These are phyloP conservation scores for Cephus sareptanus DNA, from an alignment of 2,888 invertebrate species.

Conservation along the genomic window DNA sequence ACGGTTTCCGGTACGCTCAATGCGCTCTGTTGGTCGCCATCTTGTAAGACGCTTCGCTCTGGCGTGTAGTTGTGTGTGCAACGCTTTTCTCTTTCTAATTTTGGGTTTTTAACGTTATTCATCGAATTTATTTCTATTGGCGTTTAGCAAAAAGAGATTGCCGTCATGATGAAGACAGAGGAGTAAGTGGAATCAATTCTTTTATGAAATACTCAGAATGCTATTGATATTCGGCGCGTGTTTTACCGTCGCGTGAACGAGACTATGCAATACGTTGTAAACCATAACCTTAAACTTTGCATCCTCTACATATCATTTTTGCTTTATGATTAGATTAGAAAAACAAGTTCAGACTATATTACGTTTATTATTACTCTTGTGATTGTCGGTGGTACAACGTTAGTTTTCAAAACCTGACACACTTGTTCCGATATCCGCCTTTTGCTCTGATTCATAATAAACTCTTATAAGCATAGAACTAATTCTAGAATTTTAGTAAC, in stretches of 20 bases:
- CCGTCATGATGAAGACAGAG: constrained; percentile 42
- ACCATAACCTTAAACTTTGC: neutral
- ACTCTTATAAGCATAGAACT: neutral
- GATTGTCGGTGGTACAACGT: neutral
- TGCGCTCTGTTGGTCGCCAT: constrained; percentile 40
- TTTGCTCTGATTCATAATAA: neutral
- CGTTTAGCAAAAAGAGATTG: constrained; percentile 10
- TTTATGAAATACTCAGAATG: neutral
- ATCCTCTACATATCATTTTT: neutral
- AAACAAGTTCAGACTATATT: neutral
- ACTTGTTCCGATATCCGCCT: neutral
- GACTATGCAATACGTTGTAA: neutral
- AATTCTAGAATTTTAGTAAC: neutral
- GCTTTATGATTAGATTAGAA: neutral
- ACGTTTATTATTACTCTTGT: neutral
- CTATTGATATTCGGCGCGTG: neutral
- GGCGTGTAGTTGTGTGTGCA: constrained; percentile 32
- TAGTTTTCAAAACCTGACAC: neutral
- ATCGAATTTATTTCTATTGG: constrained; percentile 14
- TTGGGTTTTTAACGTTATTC: constrained; percentile 19
- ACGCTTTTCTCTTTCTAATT: constrained; percentile 32
- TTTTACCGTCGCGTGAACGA: neutral
- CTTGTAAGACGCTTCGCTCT: constrained; percentile 51
- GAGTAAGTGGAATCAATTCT: constrained; percentile 42
- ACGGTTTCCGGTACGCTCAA: constrained; percentile 31